These are phyloP conservation scores for Apodemia zela DNA, from an alignment of 2,888 invertebrate species.

Conservation along the genomic window DNA sequence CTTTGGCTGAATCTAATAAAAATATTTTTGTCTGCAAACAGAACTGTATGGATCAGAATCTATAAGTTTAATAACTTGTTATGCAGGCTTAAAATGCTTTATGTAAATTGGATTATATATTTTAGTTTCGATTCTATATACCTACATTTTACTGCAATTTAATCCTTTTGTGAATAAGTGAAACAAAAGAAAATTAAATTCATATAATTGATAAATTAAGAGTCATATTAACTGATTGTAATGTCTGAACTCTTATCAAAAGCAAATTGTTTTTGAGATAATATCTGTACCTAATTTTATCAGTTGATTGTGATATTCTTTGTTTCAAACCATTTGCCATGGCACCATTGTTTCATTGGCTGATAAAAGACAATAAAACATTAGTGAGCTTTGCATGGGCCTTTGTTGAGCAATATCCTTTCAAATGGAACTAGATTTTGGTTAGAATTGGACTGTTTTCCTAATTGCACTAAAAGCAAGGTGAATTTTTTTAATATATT, in stretches of 20 bases:
- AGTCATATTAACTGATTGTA: neutral
- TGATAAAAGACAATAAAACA: constrained; percentile 55
- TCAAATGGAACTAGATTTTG: neutral
- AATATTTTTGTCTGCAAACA: too few species aligned
- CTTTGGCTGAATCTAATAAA: too few species aligned
- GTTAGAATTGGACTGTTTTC: neutral
- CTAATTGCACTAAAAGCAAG: too few species aligned
- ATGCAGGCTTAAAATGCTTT: too few species aligned
- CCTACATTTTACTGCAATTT: neutral
- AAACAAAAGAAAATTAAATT: neutral
- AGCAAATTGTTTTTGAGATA: constrained; percentile 23
- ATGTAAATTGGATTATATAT: neutral
- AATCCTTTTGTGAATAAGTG: neutral
- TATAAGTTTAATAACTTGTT: too few species aligned
- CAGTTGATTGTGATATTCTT: constrained; percentile 52
- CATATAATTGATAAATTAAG: neutral
- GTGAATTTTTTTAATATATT: too few species aligned
- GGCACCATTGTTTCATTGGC: constrained; percentile 49
- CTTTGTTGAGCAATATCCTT: constrained; percentile 29
- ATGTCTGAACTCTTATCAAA: constrained; percentile 9
- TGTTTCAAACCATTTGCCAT: constrained; percentile 50
- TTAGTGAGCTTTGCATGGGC: constrained; percentile 47
- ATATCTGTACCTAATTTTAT: constrained; percentile 46
- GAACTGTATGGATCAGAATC: too few species aligned
- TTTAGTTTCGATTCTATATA: neutral